These are phyloP conservation scores for Callipepla squamata DNA, from an alignment of 2,113 vertebrate genomes.

Conservation along the genomic window DNA sequence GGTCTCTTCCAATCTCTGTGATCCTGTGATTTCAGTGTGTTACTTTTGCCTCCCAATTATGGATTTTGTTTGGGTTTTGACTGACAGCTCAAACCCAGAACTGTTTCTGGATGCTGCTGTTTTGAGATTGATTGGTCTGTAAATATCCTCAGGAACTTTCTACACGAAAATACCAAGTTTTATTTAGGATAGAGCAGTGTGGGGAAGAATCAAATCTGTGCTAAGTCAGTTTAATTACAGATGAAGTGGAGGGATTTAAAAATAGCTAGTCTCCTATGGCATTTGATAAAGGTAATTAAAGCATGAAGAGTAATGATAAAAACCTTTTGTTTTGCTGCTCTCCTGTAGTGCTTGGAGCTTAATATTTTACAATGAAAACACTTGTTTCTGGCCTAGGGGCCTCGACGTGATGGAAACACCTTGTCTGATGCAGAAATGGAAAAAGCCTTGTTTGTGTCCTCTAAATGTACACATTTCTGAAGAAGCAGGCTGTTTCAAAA, in stretches of 20 bases:
- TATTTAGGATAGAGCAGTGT: slow-evolving; percentile 42
- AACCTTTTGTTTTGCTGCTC: slow-evolving; percentile 48
- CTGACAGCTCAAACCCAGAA: not conserved
- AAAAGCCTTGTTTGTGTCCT: not conserved
- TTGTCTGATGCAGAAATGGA: not conserved
- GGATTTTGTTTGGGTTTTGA: not conserved
- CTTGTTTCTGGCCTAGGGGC: slow-evolving; percentile 27
- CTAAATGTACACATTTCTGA: not conserved
- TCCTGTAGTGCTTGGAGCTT: slow-evolving; percentile 57
- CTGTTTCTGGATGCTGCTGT: slow-evolving; percentile 5
- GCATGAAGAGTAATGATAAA: slow-evolving; percentile 73
- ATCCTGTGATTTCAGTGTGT: not conserved
- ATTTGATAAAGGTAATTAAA: slow-evolving; percentile 76
- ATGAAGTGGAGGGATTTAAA: slow-evolving; percentile 68
- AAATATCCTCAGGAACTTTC: not conserved
- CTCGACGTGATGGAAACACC: not conserved
- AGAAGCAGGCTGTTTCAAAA: not conserved
- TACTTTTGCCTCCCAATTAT: not conserved
- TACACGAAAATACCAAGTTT: slow-evolving; percentile 5
- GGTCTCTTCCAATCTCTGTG: no score
- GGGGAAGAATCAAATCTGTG: slow-evolving; percentile 66
- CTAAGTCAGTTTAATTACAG: slow-evolving; percentile 73
- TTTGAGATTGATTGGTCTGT: slow-evolving; percentile 15
- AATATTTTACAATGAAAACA: slow-evolving; percentile 20
- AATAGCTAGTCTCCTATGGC: slow-evolving; percentile 76